A percentile compares a stretch with the other conserved stretches of the same genome.
These are phyloP conservation scores for Melieria picta DNA, from an alignment of 2,888 invertebrate species.

Conservation along the genomic window DNA sequence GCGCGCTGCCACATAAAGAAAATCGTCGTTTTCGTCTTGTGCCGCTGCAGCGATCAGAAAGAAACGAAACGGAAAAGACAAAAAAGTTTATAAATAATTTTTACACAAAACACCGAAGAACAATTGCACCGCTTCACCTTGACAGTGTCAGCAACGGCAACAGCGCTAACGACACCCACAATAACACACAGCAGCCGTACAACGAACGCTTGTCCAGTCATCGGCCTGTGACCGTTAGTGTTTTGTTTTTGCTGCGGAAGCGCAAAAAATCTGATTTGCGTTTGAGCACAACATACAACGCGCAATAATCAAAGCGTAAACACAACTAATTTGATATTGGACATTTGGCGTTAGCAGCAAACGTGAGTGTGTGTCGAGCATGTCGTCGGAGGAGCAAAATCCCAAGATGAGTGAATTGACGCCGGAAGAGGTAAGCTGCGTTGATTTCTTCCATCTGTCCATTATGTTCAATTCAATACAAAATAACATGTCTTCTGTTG, in stretches of 20 bases:
- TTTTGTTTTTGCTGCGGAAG: no score
- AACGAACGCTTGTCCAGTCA: no score
- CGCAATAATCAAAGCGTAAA: no score
- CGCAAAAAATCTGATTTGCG: no score
- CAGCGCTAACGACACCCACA: background rate
- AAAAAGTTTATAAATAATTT: conserved; percentile 7
- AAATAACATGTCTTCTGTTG: conserved; percentile 66
- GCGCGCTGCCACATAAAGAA: no score
- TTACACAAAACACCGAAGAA: conserved; percentile 24
- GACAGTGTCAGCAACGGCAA: conserved; percentile 12
- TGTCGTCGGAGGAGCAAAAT: conserved; percentile 46
- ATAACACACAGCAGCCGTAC: no score
- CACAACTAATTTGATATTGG: no score
- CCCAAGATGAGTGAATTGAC: conserved; percentile 72
- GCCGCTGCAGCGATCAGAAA: no score
- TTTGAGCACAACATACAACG: no score
- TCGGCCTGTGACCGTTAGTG: no score
- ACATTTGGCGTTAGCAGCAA: no score
- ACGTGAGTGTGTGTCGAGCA: conserved; percentile 13
- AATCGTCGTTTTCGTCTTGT: no score
- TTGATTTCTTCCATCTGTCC: background rate
- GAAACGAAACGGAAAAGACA: background rate
- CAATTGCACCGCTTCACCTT: conserved; percentile 17
- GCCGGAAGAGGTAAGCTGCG: conserved; percentile 85
- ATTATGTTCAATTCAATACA: conserved; percentile 21